These are phyloP conservation scores for Myrmophylax atrothorax DNA, from an alignment of 2,113 vertebrate species.

Conservation along the genomic window DNA sequence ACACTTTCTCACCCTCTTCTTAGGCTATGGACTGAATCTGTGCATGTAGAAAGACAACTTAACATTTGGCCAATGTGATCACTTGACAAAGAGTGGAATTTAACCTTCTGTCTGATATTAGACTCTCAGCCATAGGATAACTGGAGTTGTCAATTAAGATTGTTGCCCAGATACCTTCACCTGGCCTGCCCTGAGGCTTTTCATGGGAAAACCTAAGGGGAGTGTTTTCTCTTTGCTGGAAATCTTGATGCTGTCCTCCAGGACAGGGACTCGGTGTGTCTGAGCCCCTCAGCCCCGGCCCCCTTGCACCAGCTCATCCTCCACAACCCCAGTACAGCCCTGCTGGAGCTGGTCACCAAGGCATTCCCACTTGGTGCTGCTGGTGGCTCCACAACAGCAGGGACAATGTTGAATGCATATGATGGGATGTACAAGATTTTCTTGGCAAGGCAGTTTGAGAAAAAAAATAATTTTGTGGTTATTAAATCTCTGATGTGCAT, in stretches of 20 bases:
- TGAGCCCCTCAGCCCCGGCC: neutral
- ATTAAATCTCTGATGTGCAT: neutral
- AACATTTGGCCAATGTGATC: neutral
- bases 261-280: rapidly evolving
- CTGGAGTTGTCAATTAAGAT: neutral
- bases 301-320: neutral
- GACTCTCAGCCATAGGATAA: neutral
- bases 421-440: neutral
- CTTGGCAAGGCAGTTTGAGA: neutral
- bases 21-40: neutral
- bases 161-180: neutral
- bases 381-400: neutral
- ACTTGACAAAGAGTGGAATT: neutral
- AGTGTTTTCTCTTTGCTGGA: neutral
- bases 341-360: neutral
- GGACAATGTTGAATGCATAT: neutral
- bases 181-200: neutral
- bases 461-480: neutral
- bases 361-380: neutral
- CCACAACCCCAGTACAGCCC: neutral
- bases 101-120: neutral
- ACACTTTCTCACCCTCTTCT: no score
- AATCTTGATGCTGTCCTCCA: neutral
- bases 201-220: neutral
- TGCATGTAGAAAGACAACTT: neutral